phyloP scores from a whole-genome alignment of 2,113 vertebrate genomes.

The Pygathrix nemaeus region DNA sequence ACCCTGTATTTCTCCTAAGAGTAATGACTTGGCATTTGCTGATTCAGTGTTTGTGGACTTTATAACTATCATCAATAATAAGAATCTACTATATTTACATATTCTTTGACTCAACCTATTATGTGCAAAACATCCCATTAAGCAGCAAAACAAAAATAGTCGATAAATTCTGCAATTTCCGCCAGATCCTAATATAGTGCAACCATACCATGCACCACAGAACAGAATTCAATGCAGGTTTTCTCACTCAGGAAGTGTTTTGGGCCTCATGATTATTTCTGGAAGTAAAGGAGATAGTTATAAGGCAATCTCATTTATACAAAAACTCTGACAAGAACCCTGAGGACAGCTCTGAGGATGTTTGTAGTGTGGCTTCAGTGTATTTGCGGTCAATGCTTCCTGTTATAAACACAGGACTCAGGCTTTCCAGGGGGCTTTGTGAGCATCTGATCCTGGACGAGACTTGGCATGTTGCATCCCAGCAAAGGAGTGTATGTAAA shows the following conservation, averaged over 20 bases:
- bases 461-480: neutral
- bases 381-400: neutral
- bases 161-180: neutral
- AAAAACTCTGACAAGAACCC: constrained; percentile 6
- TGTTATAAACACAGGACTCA: constrained; percentile 19
- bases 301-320: neutral
- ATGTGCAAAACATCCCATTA: neutral
- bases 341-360: neutral
- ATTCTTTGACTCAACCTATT: neutral
- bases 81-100: neutral
- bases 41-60: neutral
- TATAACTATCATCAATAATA: neutral
- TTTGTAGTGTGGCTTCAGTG: neutral
- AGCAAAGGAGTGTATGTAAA: constrained; percentile 36
- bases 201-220: neutral
- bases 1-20: neutral
- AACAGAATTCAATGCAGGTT: neutral
- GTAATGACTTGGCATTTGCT: neutral
- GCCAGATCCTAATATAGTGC: neutral
- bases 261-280: neutral
- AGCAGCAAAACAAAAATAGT: neutral
- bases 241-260: neutral
- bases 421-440: neutral
- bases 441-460: constrained; percentile 20
- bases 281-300: neutral